Evolutionary conservation across 2,888 invertebrate genomes (phyloP).

Genomic region (Eubasilissa splendida): DNA sequence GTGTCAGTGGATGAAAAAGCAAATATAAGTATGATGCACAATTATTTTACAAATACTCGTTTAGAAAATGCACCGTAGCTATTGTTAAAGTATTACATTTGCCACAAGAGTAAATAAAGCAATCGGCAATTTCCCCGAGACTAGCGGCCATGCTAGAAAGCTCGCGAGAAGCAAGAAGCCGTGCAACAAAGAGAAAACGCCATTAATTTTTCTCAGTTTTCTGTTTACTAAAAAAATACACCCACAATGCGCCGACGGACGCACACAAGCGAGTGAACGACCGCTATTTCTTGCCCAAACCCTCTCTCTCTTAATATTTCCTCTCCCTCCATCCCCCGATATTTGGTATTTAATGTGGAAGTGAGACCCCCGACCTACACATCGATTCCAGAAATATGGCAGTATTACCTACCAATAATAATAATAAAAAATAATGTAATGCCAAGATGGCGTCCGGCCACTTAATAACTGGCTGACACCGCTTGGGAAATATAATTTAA

Average conservation of each 20-base stretch:
- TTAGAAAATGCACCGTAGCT: neutral
- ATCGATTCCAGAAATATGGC: constrained; percentile 53
- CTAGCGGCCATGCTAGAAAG: constrained; percentile 46
- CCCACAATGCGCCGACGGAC: constrained; percentile 35
- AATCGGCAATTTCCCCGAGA: constrained; percentile 45
- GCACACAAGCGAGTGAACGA: constrained; percentile 39
- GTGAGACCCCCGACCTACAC: constrained; percentile 41
- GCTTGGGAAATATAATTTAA: constrained; percentile 75
- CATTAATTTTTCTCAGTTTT: constrained; percentile 57
- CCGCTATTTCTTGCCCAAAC: constrained; percentile 7
- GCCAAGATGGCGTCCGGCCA: constrained; percentile 73
- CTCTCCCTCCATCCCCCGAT: constrained; percentile 41
- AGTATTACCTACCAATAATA: constrained; percentile 47
- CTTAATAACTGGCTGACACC: constrained; percentile 76
- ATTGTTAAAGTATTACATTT: constrained; percentile 8
- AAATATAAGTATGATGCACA: neutral
- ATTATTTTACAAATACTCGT: neutral
- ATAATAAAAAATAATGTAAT: constrained; percentile 57
- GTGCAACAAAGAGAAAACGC: constrained; percentile 51
- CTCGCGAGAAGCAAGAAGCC: constrained; percentile 32
- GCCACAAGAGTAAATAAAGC: constrained; percentile 30
- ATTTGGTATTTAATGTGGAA: constrained; percentile 46
- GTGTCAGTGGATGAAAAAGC: too few relatives aligned
- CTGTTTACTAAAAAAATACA: constrained; percentile 53
- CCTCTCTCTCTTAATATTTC: constrained; percentile 15